Base-by-base conservation (phyloP, 2,113 vertebrate species). In the Helogale parvula region DNA sequence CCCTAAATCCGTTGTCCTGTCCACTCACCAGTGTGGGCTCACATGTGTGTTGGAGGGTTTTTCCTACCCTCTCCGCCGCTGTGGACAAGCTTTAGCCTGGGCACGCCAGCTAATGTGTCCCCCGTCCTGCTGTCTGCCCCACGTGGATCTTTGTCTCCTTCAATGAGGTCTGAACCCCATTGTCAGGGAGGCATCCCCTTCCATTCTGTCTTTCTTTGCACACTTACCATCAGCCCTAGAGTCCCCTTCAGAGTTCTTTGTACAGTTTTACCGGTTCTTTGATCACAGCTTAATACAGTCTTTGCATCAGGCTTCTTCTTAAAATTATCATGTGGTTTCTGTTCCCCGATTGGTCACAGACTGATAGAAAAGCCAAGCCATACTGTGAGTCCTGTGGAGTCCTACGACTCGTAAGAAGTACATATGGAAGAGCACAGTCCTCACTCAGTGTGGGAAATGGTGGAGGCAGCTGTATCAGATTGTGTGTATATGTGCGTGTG, bases 1-100 rank as follows among this genome's bases (percentile, higher is more conserved):
- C 11, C 7, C 33, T 25, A 3, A 0, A 4, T 50, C 1, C 33
- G 4, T 60, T 0, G 16, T 2, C 60, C 69, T 63, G 14, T 16
- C 19, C 50, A 8, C 52, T 71, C 25, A 25, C 45, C 25, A 7
- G 11, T 17, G 3, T 21, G 31, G 54, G n/a, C 45, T 79, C n/a
- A n/a, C 6, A 45, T 83, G 25, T 31, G 14, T 13, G 52, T 63
- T n/a, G 23, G n/a, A 83, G 23, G 2, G 27, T 31, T 54, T 33
- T 41, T 33, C 15, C 27, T 33, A 29, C 50, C 71, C 92, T 12
- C 7, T 90, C 11, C 41, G 50, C 71, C 68, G 17, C 38, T 52
- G 10, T 35, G 41, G 19, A 33, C 3, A 65, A 41, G 19, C 9
- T 66, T 76, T 35, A 50, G 13, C 17, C 15, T 47, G 3, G 16